A percentile compares a stretch with the other conserved stretches of the same genome.
Evolutionary conservation across 64 coral and sea anemone species (phyloP).

Genomic region (Montipora foliosa): DNA sequence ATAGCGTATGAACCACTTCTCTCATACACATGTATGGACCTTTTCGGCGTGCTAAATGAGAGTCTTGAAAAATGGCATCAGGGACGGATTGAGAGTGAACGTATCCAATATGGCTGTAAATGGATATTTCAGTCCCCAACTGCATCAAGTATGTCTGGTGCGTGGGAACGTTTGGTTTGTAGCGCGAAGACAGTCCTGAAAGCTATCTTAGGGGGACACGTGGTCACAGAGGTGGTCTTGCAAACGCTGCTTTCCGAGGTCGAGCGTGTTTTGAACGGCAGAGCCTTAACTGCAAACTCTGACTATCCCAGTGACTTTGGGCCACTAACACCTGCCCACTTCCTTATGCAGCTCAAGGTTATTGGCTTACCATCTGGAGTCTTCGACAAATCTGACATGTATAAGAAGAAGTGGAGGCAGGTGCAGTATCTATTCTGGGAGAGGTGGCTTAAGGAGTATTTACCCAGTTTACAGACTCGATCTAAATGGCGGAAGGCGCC

Average conservation of each 20-base stretch:
- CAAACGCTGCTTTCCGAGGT: conserved; percentile 44
- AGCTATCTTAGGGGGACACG: conserved; percentile 3
- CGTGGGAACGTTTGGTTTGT: conserved; percentile 14
- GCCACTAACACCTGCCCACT: conserved; percentile 21
- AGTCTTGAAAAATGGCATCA: too few relatives aligned
- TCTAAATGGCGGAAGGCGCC: not conserved
- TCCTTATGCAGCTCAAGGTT: conserved; percentile 34
- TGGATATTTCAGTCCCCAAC: too few relatives aligned
- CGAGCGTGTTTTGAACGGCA: conserved; percentile 62
- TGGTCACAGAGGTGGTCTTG: conserved; percentile 35
- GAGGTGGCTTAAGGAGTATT: not conserved
- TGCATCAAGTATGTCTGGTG: conserved; percentile 22
- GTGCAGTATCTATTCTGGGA: conserved; percentile 10
- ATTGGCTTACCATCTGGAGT: conserved; percentile 41
- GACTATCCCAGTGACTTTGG: conserved; percentile 23
- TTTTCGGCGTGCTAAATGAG: too few relatives aligned
- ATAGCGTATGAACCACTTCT: too few relatives aligned
- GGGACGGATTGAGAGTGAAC: too few relatives aligned
- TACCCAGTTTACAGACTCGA: not conserved
- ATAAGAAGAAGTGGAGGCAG: not conserved
- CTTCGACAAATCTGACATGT: conserved; percentile 17
- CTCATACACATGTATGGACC: too few relatives aligned
- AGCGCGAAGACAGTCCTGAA: conserved; percentile 41
- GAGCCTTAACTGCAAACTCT: conserved; percentile 71
- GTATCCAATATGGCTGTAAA: too few relatives aligned